These are phyloP conservation scores for Watsonalla binaria DNA, from an alignment of 2,888 invertebrate species.

Conservation along the genomic window DNA sequence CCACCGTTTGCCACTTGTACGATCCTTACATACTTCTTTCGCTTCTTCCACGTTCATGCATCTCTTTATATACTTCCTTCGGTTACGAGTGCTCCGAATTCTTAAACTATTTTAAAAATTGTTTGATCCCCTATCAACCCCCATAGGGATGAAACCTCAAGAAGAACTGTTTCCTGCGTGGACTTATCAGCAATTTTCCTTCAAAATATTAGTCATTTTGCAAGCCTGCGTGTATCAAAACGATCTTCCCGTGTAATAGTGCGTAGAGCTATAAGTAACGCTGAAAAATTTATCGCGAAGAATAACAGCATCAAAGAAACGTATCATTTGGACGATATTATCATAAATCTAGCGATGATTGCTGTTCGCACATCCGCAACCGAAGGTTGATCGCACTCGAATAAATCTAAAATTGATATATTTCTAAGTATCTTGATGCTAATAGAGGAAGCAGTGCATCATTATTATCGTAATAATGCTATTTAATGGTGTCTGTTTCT, in stretches of 20 bases:
- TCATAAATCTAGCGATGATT: conserved; percentile 43
- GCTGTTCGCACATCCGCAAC: background rate
- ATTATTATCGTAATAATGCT: background rate
- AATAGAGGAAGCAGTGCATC: background rate
- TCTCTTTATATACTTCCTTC: too few species aligned
- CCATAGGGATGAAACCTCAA: too few species aligned
- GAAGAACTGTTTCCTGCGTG: too few species aligned
- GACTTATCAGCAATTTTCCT: too few species aligned
- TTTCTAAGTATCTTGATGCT: background rate
- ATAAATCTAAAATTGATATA: background rate
- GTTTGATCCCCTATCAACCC: too few species aligned
- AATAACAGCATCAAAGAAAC: conserved; percentile 69
- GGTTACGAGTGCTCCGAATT: too few species aligned
- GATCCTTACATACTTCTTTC: too few species aligned
- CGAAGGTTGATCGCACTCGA: background rate
- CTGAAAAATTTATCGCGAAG: conserved; percentile 60
- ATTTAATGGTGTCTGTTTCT: too few species aligned
- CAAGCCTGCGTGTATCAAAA: conserved; percentile 35
- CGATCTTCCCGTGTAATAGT: conserved; percentile 58
- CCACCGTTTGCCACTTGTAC: too few species aligned
- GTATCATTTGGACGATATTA: conserved; percentile 27
- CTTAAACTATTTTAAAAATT: too few species aligned
- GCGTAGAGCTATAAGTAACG: conserved; percentile 49
- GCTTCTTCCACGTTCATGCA: too few species aligned
- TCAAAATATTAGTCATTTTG: too few species aligned